Percentiles rank a stretch among this genome's conserved stretches.
phyloP scores from a whole-genome alignment of 2,888 invertebrate genomes.

The Drosophila cracens region DNA sequence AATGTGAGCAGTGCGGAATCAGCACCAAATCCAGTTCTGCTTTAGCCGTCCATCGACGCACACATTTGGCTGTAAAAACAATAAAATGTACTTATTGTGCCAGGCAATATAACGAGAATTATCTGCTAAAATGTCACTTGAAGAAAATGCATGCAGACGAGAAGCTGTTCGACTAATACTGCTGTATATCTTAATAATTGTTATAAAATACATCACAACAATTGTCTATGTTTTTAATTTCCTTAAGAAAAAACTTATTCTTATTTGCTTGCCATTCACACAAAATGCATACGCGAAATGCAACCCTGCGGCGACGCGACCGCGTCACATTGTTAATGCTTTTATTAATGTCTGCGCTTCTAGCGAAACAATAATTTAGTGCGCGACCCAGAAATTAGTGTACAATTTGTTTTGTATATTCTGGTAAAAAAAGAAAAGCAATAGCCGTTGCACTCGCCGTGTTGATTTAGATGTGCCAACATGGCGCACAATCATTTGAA shows the following conservation, averaged over 20 bases:
- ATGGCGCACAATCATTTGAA: conserved; percentile 57
- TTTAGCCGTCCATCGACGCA: conserved; percentile 54
- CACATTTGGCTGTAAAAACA: conserved; percentile 22
- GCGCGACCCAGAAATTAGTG: conserved; percentile 16
- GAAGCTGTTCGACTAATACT: not conserved
- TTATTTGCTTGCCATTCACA: conserved; percentile 32
- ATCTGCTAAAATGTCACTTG: conserved; percentile 47
- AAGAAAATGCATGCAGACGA: conserved; percentile 22
- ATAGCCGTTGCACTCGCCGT: not conserved
- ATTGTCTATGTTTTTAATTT: not conserved
- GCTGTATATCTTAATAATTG: not conserved
- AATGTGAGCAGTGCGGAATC: conserved; percentile 54
- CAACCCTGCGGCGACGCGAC: conserved; percentile 38
- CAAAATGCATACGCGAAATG: not conserved
- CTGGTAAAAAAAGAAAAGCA: conserved; percentile 11
- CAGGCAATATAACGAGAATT: conserved; percentile 46
- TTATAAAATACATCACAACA: not conserved
- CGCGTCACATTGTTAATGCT: conserved; percentile 49
- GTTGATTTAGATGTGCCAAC: conserved; percentile 31
- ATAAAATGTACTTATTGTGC: conserved; percentile 39
- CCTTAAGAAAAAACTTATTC: not conserved
- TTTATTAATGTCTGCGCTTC: conserved; percentile 40
- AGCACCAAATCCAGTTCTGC: conserved; percentile 45
- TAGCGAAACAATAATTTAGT: conserved; percentile 39
- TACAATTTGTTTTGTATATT: conserved; percentile 20